These are phyloP conservation scores for Spongilla lacustris DNA, from an alignment of 37 sponge, comb jelly and placozoan genomes.

Conservation along the genomic window DNA sequence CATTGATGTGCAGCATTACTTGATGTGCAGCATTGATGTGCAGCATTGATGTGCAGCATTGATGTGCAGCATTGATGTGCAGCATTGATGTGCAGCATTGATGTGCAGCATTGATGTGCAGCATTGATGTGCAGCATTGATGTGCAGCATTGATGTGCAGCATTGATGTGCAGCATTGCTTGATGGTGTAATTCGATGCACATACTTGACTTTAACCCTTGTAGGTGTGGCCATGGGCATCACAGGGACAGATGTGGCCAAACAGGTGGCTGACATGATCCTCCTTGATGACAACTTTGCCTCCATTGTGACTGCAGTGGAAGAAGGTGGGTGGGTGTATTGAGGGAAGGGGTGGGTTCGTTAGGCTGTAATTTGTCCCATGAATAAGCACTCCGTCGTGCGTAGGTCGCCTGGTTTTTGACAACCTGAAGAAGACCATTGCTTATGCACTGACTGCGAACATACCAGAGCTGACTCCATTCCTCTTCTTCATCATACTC, in stretches of 20 bases:
- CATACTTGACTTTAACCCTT: too few species aligned
- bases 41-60: too few species aligned
- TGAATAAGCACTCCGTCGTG: not conserved
- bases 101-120: too few species aligned
- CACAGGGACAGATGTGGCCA: constrained; percentile 98
- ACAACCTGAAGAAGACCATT: constrained; percentile 99
- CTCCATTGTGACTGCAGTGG: constrained; percentile 97
- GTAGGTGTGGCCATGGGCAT: constrained; percentile 99
- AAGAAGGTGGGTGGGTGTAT: constrained; percentile 92
- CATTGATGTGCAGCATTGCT: too few species aligned
- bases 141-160: too few species aligned
- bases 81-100: too few species aligned
- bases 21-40: too few species aligned
- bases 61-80: too few species aligned
- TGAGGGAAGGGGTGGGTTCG: not conserved
- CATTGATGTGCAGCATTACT: too few species aligned
- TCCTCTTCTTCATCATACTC: constrained; percentile 87
- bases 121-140: too few species aligned
- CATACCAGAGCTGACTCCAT: constrained; percentile 96
- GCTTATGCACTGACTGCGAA: constrained; percentile 99
- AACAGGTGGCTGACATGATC: constrained; percentile 99
- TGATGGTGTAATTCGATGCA: too few species aligned
- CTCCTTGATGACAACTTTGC: constrained; percentile 99
- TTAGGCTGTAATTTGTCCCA: not conserved
- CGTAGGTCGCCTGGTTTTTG: constrained; percentile 93